phyloP scores from a whole-genome alignment of 92 coral and sea anemone species.

The Metridium senile region DNA sequence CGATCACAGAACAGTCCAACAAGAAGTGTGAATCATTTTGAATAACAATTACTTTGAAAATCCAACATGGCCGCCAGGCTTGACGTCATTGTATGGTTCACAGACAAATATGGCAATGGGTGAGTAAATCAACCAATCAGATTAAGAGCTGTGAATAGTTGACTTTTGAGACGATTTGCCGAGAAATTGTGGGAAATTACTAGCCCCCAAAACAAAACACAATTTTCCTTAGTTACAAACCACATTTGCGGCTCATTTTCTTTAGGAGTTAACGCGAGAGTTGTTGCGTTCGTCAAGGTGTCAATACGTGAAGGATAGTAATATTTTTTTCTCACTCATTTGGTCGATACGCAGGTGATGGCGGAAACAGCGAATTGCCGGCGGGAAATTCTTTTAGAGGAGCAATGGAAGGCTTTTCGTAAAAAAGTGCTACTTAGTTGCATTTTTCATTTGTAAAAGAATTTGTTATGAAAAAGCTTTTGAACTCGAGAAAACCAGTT shows the following conservation, averaged over 20 bases:
- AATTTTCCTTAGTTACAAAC: constrained; percentile 21
- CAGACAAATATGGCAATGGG: constrained; percentile 18
- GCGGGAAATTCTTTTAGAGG: background rate
- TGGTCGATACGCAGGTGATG: background rate
- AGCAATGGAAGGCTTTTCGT: too few species aligned
- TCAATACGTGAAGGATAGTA: background rate
- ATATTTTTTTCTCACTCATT: background rate
- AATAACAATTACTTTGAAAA: constrained; percentile 33
- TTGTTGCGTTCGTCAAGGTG: background rate
- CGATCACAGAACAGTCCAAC: constrained; percentile 36
- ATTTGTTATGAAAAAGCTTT: too few species aligned
- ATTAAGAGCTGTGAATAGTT: constrained; percentile 20
- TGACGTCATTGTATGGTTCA: constrained; percentile 9
- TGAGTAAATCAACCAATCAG: constrained; percentile 57
- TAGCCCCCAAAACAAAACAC: constrained; percentile 12
- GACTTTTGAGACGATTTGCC: constrained; percentile 36
- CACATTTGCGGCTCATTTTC: background rate
- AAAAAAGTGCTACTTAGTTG: too few species aligned
- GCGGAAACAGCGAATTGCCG: background rate
- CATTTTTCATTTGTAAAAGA: too few species aligned
- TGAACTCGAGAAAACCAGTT: too few species aligned
- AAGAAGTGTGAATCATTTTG: constrained; percentile 49
- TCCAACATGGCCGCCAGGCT: constrained; percentile 98
- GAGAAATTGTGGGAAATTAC: constrained; percentile 59
- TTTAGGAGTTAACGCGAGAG: background rate